Conservation (phyloP, 2,888 invertebrate genomes). For the Chaetogeoica ovagalla region DNA sequence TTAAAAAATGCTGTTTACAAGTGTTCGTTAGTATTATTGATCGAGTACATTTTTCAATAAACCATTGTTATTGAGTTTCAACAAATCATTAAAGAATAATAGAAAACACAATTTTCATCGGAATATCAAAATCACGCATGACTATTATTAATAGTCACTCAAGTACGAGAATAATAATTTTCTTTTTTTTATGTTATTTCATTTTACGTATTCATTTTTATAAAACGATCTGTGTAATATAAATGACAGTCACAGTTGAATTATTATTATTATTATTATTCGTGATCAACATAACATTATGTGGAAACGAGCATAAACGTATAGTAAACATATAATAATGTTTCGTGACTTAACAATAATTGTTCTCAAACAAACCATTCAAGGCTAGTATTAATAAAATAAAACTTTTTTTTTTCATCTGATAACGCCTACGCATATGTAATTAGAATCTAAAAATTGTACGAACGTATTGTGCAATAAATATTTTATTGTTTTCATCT, state of each 20-base stretch:
- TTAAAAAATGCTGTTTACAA: too few relatives aligned
- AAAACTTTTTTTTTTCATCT: background rate
- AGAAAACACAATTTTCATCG: too few relatives aligned
- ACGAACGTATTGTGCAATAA: background rate
- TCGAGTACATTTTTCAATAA: too few relatives aligned
- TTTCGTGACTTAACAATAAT: constrained; percentile 12
- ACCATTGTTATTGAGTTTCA: too few relatives aligned
- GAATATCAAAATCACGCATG: too few relatives aligned
- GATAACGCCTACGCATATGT: background rate
- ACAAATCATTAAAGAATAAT: too few relatives aligned
- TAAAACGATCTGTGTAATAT: background rate
- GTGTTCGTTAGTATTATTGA: too few relatives aligned
- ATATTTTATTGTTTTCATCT: background rate
- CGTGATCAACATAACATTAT: constrained; percentile 23
- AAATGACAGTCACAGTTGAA: background rate
- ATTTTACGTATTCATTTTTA: background rate
- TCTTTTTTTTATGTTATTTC: background rate
- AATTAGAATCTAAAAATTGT: background rate
- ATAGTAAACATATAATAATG: background rate
- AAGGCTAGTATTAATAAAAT: constrained; percentile 16
- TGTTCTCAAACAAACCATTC: constrained; percentile 21
- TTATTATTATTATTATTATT: background rate
- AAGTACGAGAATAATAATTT: too few relatives aligned
- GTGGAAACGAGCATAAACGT: background rate
- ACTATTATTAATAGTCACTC: too few relatives aligned